Percentiles rank a stretch among this genome's conserved stretches.
These are phyloP conservation scores for Sinocyclocheilus anophthalmus DNA, from an alignment of 2,113 vertebrate genomes.

Conservation along the genomic window DNA sequence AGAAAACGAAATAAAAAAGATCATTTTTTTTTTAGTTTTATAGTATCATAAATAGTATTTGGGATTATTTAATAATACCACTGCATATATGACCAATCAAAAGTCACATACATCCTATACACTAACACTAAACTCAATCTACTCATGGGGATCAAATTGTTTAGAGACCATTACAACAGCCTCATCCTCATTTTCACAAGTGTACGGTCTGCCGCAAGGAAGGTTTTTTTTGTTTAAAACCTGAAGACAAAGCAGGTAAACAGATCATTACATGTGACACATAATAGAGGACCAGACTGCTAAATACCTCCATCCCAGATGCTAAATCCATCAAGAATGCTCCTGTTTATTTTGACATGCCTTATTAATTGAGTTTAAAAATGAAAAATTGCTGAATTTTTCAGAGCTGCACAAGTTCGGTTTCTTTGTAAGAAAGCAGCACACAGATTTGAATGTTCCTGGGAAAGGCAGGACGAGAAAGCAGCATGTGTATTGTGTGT, in stretches of 20 bases:
- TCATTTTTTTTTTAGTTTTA: no score
- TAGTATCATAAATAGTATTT: no score
- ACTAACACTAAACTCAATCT: no score
- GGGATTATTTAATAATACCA: no score
- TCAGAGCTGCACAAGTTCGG: neutral
- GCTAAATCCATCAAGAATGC: neutral
- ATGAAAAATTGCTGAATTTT: slow-evolving; percentile 7
- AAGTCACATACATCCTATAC: no score
- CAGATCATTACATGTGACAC: neutral
- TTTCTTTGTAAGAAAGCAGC: slow-evolving; percentile 2
- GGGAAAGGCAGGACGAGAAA: neutral
- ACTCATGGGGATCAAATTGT: neutral
- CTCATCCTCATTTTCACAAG: neutral
- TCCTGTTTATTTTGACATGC: neutral
- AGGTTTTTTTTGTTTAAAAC: neutral
- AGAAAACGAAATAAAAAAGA: no score
- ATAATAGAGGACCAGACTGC: neutral
- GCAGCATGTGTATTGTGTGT: neutral
- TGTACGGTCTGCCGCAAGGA: neutral
- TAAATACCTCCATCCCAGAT: neutral
- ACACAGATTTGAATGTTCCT: neutral
- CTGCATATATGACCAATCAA: no score
- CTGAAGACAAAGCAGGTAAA: neutral
- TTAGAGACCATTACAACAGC: neutral
- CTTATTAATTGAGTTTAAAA: neutral